Evolutionary conservation across 2,113 vertebrate genomes (phyloP).

Genomic region (Albula glossodonta): DNA sequence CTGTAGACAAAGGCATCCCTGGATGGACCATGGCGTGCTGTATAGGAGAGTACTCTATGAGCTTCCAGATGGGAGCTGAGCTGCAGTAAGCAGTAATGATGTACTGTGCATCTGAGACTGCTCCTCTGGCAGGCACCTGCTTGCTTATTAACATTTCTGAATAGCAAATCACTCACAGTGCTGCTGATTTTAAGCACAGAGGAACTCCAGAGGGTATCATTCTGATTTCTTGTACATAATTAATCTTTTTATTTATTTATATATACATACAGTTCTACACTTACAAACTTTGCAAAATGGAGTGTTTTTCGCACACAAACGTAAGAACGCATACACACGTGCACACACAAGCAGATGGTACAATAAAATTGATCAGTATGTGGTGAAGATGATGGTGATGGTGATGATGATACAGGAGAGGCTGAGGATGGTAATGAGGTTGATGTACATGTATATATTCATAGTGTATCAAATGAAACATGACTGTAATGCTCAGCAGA

Average conservation of each 20-base stretch:
- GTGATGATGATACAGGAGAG: slow-evolving; percentile 28
- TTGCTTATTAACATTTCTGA: slow-evolving; percentile 21
- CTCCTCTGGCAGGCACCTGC: slow-evolving; percentile 17
- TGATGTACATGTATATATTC: slow-evolving; percentile 22
- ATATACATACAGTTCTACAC: too few relatives aligned
- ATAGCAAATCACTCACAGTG: slow-evolving; percentile 41
- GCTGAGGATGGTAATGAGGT: slow-evolving; percentile 30
- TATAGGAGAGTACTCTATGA: too few relatives aligned
- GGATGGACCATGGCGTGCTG: too few relatives aligned
- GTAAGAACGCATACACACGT: not conserved
- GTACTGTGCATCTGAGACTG: not conserved
- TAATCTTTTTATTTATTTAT: not conserved
- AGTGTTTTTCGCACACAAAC: too few relatives aligned
- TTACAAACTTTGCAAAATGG: too few relatives aligned
- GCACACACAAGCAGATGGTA: too few relatives aligned
- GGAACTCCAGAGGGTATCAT: slow-evolving; percentile 7
- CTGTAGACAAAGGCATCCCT: too few relatives aligned
- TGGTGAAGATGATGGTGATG: slow-evolving; percentile 30
- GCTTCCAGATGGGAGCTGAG: not conserved
- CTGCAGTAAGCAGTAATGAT: not conserved
- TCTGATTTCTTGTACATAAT: not conserved
- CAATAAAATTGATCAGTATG: too few relatives aligned
- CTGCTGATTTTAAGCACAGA: slow-evolving; percentile 33
- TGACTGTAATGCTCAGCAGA: not conserved
- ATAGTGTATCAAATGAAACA: slow-evolving; percentile 35